Base-by-base conservation (phyloP, 2,797 vertebrate species). In the Melanotaenia pygmaea region DNA sequence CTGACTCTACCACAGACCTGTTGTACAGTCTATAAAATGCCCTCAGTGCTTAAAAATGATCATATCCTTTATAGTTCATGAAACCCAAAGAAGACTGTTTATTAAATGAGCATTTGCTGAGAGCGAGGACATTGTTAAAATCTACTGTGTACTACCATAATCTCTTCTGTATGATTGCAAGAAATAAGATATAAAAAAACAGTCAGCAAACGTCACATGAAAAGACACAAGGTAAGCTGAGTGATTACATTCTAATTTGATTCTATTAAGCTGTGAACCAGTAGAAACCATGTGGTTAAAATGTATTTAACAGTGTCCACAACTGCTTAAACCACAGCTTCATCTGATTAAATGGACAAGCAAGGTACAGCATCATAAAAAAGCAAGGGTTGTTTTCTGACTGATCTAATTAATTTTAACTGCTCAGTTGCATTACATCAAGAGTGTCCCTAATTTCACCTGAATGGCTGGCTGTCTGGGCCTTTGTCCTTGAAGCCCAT, bases 401-500 rank as follows among this genome's bases (percentile, higher is more conserved):
- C 53, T 7, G 47, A 28, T 59, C 79, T 10, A 57, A 30, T 58
- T 38, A 71, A 43, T 26, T 34, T 38, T 13, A 74, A 65, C 38
- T 70, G 66, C 47, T 72, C 22, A 26, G 63, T 51, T 64, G 69
- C 51, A 79, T 84, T 30, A 59, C 64, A 66, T 58, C 61, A 32
- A 24, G 0, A 0, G 64, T 37, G 24, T 38, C 35, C 50, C 53
- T 79, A 67, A 75, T 77, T 68, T 85, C 87, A 99, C 98, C 98
- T 99, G 95, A 99, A 98, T 24, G 97, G 96, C 85, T 98, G 95
- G 92, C 89, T 96, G 93, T 98, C 97, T 0, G 95, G 94, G 34
- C 96, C 96, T 0, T 96, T 95, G 94, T 99, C 98, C 92, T 97
- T 97, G 91, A 99, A 99, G 62, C 98, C 98, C 97, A 99, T 98